Evolutionary conservation across 2,113 vertebrate species (phyloP).

Genomic region (Bombycilla garrulus): DNA sequence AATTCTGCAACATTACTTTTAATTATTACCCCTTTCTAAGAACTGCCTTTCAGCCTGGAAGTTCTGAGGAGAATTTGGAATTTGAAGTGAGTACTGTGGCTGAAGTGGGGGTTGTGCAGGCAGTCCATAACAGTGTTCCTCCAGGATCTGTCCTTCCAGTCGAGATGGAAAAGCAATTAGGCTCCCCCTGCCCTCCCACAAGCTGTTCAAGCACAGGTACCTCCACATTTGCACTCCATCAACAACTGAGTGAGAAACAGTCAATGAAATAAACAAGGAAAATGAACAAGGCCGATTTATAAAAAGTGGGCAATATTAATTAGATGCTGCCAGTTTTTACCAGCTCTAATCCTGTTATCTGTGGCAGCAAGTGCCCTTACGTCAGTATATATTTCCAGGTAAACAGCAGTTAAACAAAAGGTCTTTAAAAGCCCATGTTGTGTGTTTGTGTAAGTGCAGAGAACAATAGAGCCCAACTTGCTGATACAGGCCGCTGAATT

Average conservation of each 20-base stretch:
- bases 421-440: background rate
- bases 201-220: background rate
- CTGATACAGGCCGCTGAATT: background rate
- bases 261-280: background rate
- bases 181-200: background rate
- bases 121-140: background rate
- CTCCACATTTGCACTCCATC: background rate
- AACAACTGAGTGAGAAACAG: background rate
- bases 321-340: background rate
- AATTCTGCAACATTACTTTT: background rate
- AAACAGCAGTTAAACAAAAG: conserved; percentile 45
- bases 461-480: conserved; percentile 33
- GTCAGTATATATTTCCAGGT: conserved; percentile 39
- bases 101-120: background rate
- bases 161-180: background rate
- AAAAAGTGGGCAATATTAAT: background rate
- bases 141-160: background rate
- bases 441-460: conserved; percentile 3
- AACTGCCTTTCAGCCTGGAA: background rate
- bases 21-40: background rate
- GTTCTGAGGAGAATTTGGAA: background rate
- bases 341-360: background rate
- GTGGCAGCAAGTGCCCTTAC: background rate
- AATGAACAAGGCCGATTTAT: background rate
- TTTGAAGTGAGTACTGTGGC: background rate